phyloP scores from a whole-genome alignment of 2,113 vertebrate genomes.

The Natator depressus region DNA sequence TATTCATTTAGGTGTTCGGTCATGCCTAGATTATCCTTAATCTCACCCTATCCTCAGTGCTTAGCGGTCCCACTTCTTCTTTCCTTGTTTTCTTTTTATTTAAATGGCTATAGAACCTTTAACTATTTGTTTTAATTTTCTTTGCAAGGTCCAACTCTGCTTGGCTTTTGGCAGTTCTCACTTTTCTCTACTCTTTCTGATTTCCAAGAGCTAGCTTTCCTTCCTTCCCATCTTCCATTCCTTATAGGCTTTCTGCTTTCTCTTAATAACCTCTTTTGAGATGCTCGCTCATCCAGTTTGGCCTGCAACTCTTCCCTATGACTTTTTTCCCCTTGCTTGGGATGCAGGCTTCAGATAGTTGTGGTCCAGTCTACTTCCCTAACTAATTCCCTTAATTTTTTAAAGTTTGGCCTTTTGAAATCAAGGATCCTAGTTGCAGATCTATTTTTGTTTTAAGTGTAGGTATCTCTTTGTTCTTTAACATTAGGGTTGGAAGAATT shows the following conservation, averaged over 20 bases:
- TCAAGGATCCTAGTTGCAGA: neutral
- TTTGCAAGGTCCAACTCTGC: neutral
- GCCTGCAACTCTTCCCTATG: neutral
- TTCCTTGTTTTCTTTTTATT: too few species aligned
- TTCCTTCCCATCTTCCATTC: neutral
- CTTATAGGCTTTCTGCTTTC: neutral
- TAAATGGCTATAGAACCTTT: neutral
- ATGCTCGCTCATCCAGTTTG: neutral
- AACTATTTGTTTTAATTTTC: neutral
- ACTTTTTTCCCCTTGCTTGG: neutral
- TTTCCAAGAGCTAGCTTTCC: neutral
- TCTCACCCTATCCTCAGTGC: neutral
- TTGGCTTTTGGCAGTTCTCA: neutral
- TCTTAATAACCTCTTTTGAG: neutral
- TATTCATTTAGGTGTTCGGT: neutral
- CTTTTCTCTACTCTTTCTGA: too few species aligned
- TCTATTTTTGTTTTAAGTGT: neutral
- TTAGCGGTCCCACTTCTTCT: neutral
- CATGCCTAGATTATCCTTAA: neutral
- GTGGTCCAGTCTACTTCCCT: neutral
- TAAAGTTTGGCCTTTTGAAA: neutral
- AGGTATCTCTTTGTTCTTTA: neutral
- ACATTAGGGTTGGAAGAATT: neutral
- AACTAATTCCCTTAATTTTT: neutral
- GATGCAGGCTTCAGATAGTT: neutral